Conservation (phyloP, 2,888 invertebrate genomes). For the Ethmia dodecea region DNA sequence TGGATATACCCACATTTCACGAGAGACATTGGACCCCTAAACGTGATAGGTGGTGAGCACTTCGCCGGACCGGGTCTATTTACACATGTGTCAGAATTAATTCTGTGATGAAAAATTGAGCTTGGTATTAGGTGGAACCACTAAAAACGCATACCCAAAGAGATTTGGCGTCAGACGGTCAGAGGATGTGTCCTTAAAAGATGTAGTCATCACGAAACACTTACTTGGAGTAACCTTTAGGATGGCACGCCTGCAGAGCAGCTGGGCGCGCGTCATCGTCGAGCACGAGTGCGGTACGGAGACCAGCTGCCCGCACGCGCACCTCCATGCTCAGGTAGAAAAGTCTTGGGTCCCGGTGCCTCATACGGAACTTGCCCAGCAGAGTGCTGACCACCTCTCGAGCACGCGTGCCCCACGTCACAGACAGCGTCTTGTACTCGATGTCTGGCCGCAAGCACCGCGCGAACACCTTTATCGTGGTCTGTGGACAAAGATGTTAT, state of each 20-base stretch:
- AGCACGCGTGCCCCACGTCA: conserved; percentile 92
- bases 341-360: conserved; percentile 93
- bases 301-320: conserved; percentile 88
- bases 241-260: conserved; percentile 95
- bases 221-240: conserved; percentile 93
- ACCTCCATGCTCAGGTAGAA: conserved; percentile 98
- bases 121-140: too few relatives aligned
- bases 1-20: too few relatives aligned
- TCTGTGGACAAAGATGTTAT: conserved; percentile 83
- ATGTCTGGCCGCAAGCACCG: conserved; percentile 93
- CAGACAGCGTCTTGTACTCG: conserved; percentile 95
- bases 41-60: too few relatives aligned
- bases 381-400: conserved; percentile 91
- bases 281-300: conserved; percentile 87
- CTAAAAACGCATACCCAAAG: too few relatives aligned
- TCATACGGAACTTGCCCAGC: conserved; percentile 92
- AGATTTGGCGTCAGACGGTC: too few relatives aligned
- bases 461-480: conserved; percentile 94
- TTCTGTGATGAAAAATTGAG: too few relatives aligned
- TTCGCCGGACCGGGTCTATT: too few relatives aligned
- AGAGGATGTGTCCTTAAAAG: too few relatives aligned
- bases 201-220: too few relatives aligned
- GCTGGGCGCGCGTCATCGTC: conserved; percentile 94
- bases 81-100: too few relatives aligned
- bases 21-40: too few relatives aligned